phyloP scores from a whole-genome alignment of 2,888 invertebrate species.

The Platerodrilus igneus region DNA sequence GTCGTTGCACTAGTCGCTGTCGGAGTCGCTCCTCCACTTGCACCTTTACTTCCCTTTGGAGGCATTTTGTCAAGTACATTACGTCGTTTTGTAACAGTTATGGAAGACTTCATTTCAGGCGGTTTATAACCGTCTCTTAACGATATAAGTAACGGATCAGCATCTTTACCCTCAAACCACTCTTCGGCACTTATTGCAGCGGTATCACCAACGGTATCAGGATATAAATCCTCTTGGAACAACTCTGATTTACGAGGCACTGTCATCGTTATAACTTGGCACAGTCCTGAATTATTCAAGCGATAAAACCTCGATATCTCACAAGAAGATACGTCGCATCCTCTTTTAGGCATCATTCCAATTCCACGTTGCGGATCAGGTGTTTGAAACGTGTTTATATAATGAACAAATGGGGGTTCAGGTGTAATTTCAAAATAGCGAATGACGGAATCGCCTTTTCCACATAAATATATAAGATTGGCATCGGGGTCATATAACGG shows the following conservation, averaged over 20 bases:
- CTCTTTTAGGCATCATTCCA: conserved; percentile 97
- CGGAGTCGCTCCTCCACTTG: conserved; percentile 16
- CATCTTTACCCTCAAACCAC: conserved; percentile 85
- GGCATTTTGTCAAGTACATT: conserved; percentile 74
- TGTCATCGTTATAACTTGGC: conserved; percentile 95
- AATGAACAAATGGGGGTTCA: conserved; percentile 91
- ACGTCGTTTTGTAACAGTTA: conserved; percentile 69
- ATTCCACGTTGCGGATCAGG: conserved; percentile 97
- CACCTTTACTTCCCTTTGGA: conserved; percentile 47
- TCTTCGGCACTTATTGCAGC: conserved; percentile 88
- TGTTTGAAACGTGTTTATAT: conserved; percentile 95
- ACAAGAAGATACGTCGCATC: conserved; percentile 89
- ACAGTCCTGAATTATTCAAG: conserved; percentile 88
- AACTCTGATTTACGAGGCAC: conserved; percentile 95
- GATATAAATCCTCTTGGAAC: conserved; percentile 96
- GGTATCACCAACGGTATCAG: conserved; percentile 88
- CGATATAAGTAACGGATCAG: conserved; percentile 87
- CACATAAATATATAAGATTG: conserved; percentile 89
- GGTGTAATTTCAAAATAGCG: conserved; percentile 75
- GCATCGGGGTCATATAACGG: conserved; percentile 96
- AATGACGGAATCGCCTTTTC: conserved; percentile 97
- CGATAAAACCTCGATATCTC: conserved; percentile 95
- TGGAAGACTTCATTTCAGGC: conserved; percentile 63
- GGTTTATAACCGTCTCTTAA: conserved; percentile 75
- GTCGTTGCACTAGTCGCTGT: conserved; percentile 17